Evolutionary conservation across 2,797 vertebrate species (phyloP).

Genomic region (Ctenopoma kingsleyae): DNA sequence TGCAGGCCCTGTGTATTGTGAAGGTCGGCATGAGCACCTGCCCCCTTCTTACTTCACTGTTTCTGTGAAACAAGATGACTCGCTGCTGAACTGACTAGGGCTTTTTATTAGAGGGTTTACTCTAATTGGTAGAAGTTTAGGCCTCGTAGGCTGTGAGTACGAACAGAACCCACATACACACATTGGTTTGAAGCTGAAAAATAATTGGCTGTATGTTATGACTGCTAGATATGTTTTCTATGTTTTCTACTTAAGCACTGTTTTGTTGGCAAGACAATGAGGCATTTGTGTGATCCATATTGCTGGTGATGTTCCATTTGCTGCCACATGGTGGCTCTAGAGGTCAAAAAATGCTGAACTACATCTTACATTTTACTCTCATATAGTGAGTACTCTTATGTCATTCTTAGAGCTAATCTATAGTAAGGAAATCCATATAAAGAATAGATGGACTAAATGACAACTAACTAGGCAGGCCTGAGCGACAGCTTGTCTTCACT

Average conservation of each 20-base stretch:
- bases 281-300: constrained; percentile 11
- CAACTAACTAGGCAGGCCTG: constrained; percentile 25
- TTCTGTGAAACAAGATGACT: constrained; percentile 59
- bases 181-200: constrained; percentile 30
- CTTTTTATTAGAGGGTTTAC: constrained; percentile 58
- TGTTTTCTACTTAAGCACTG: constrained; percentile 40
- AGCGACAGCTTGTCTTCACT: constrained; percentile 7
- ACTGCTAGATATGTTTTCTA: constrained; percentile 36
- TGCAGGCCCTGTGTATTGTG: constrained; percentile 74
- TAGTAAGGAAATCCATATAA: constrained; percentile 38
- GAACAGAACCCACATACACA: constrained; percentile 24
- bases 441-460: constrained; percentile 44
- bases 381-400: constrained; percentile 2
- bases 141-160: constrained; percentile 54
- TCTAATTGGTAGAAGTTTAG: constrained; percentile 74
- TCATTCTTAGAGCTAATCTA: constrained; percentile 26
- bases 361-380: neutral
- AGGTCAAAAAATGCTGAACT: constrained; percentile 76
- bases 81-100: constrained; percentile 28
- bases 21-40: constrained; percentile 73
- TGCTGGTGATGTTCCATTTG: constrained; percentile 35
- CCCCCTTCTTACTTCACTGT: constrained; percentile 52
- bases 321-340: constrained; percentile 88
- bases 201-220: constrained; percentile 62
- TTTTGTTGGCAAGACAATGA: constrained; percentile 37